Evolutionary conservation across 2,113 vertebrate species (phyloP), one percentile per base, ranked within the genome.

Genomic region (Delphinapterus leucas): DNA sequence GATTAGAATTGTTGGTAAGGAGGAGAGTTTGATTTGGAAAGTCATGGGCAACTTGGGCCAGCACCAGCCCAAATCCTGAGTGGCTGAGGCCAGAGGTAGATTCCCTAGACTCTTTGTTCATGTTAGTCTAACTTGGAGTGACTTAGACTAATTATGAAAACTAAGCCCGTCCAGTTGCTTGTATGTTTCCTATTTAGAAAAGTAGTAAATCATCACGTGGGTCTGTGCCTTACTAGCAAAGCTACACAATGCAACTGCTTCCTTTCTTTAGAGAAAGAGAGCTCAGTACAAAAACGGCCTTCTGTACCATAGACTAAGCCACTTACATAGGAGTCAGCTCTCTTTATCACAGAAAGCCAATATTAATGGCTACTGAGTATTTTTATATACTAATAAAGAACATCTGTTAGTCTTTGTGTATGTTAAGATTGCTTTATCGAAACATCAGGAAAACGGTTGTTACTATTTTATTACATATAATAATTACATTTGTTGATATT

Each of bases 191-290:
- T 58, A 74, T 70, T 93, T 82, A 60, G 55, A 74, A 96, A 96
- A 83, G 49, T 10, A 97, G 7, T 0, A 3, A 97, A 95, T 31
- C 11, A 49, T 20, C 67, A 65, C 5, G 2, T 14, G 58, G 71
- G 38, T 4, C 25, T 21, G 38, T 93, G 58, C 90, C 1, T 94
- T 96, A 36, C 6, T 26, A 33, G 12, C 5, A 81, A 28, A 88
- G 23, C 18, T 92, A 17, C 8, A 95, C 77, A 36, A 63, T 93
- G 76, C 23, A 97, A 65, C 90, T 55, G 49, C 58, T 97, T 95
- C 1, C 20, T 80, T 3, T 77, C 2, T 10, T 93, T 38, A 47
- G 23, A 3, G 23, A 88, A 70, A 89, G 80, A 36, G 15, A 67
- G 38, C 33, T 68, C 61, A 67, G 13, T 73, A 89, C 33, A 97